Evolutionary conservation across 2,888 invertebrate genomes (phyloP).

Genomic region (Plagiodera versicolora): DNA sequence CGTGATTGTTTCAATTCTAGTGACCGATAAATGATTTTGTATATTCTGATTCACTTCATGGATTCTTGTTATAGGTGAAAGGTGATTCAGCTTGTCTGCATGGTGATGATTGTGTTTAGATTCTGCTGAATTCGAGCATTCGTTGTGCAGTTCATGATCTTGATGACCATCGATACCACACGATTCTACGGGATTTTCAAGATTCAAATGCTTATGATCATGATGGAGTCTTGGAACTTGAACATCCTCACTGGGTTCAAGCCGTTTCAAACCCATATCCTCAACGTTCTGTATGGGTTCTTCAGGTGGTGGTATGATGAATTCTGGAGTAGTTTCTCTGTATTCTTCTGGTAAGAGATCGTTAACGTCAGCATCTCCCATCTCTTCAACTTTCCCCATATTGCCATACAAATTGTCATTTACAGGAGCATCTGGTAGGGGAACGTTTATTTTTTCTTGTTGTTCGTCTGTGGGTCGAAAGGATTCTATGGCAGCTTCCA

Average conservation of each 20-base stretch:
- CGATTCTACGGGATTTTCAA: no score
- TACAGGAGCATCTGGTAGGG: not conserved
- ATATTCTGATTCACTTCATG: conserved; percentile 11
- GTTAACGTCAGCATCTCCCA: not conserved
- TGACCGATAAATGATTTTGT: not conserved
- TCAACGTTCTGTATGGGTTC: not conserved
- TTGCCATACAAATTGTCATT: not conserved
- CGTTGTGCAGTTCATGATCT: not conserved
- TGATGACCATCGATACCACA: no score
- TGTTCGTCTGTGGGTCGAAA: not conserved
- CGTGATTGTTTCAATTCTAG: conserved; percentile 11
- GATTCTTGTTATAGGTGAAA: not conserved
- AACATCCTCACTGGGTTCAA: no score
- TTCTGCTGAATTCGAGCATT: not conserved
- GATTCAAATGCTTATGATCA: no score
- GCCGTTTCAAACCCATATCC: not conserved
- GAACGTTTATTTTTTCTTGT: not conserved
- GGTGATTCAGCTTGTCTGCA: not conserved
- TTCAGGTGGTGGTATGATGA: not conserved
- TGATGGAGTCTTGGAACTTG: no score
- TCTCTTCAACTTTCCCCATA: not conserved
- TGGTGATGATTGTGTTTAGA: not conserved
- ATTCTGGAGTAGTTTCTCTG: not conserved
- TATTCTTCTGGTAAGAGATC: not conserved
- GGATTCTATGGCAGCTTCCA: no score